phyloP scores from a whole-genome alignment of 2,797 vertebrate genomes.

The Helicolenus hilgendorfi region DNA sequence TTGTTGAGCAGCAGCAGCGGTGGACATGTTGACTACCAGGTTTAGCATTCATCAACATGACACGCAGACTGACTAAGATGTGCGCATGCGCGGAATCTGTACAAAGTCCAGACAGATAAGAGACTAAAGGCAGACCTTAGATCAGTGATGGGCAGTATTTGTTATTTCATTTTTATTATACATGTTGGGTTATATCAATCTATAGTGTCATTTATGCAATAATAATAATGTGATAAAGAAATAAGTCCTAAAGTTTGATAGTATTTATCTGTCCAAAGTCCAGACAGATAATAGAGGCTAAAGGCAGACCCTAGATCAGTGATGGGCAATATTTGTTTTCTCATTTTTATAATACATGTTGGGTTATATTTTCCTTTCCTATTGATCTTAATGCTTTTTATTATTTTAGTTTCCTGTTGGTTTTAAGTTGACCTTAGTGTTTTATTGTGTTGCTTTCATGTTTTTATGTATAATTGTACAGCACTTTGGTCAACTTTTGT shows the following conservation, averaged over 20 bases:
- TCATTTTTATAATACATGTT: background rate
- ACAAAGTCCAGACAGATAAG: conserved; percentile 6
- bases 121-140: background rate
- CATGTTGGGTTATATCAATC: background rate
- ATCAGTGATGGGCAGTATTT: background rate
- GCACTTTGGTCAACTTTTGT: no score
- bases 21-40: conserved; percentile 89
- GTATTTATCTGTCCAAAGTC: background rate
- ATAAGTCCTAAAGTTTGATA: background rate
- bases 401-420: no score
- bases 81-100: conserved; percentile 74
- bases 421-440: no score
- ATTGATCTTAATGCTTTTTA: no score
- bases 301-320: background rate
- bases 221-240: background rate
- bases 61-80: conserved; percentile 55
- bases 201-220: background rate
- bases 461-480: no score
- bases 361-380: background rate
- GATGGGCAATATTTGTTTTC: background rate
- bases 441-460: no score
- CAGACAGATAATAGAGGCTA: background rate
- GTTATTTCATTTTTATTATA: background rate
- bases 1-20: conserved; percentile 87
- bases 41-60: conserved; percentile 80